Base-by-base conservation (phyloP, 2,888 invertebrate species). In the Drosophila phalerata region DNA sequence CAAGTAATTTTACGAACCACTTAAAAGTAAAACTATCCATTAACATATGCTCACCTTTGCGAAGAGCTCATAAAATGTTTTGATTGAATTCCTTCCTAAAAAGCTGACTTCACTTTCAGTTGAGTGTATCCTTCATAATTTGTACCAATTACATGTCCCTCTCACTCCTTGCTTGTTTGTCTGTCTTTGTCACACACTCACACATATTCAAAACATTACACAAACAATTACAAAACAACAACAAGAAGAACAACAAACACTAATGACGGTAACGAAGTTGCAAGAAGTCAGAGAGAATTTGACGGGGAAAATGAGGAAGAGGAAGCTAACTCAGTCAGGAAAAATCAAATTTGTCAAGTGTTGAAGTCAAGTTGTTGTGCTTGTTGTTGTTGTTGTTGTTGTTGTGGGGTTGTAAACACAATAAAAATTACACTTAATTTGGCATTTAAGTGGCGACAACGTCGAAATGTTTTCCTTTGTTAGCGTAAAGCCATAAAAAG, bases 391-490 rank as follows among this genome's bases (percentile, higher is more conserved):
- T 64, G 43, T 56, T 55, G 52, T 47, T 53, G 64, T 25, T 64
- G 43, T 51, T 68, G 65, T 55, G 69, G 77, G 70, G 70, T 71
- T 81, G 75, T 81, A 78, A 84, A 85, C 77, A 81, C 80, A 85
- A 88, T 88, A 88, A 88, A 85, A 85, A 85, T 85, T 85, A 85
- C 83, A 88, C 88, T 85, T 85, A 85, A 85, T 88, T 85, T 85
- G 79, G 83, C 76, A 83, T 88, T 85, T 88, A 87, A 85, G 84
- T 87, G 88, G 87, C 81, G 79, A 77, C 83, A 49, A 67, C 68
- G 69, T 53, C 55, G 58, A 52, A 83, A 80, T 82, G 73, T 62
- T 71, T 75, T 38, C 75, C 57, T 75, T 77, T 77, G 70, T 74
- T 70, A 52, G 62, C 57, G 47, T 22, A 28, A 48, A 58, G 68